phyloP scores from a whole-genome alignment of 2,113 vertebrate genomes.

The Bombycilla garrulus region DNA sequence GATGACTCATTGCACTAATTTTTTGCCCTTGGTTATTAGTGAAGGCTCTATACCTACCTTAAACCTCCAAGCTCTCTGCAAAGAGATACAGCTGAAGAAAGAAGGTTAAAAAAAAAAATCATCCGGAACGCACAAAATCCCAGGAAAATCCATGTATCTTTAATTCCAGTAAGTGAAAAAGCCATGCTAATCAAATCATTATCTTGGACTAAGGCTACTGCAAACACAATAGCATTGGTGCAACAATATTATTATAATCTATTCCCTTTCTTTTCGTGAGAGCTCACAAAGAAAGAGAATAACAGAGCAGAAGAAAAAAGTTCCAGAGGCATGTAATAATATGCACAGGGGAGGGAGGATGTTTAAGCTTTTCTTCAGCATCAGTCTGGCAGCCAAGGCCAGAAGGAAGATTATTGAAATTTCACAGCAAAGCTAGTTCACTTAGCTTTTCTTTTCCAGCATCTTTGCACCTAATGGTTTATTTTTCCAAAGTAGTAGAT shows the following conservation, averaged over 20 bases:
- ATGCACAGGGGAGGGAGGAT: slow-evolving; percentile 2
- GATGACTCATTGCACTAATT: neutral
- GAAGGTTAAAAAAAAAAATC: neutral
- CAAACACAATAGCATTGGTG: slow-evolving; percentile 45
- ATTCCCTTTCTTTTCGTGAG: slow-evolving; percentile 6
- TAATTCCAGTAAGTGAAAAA: slow-evolving; percentile 38
- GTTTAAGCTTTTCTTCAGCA: neutral
- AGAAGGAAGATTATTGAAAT: slow-evolving; percentile 12
- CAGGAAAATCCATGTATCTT: slow-evolving; percentile 4
- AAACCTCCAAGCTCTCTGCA: neutral
- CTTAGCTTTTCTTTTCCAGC: neutral
- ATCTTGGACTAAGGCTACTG: slow-evolving; percentile 36
- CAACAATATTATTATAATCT: slow-evolving; percentile 63
- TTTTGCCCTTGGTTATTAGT: neutral
- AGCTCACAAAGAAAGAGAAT: slow-evolving; percentile 37
- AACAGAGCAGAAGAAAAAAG: slow-evolving; percentile 34
- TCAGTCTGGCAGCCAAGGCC: slow-evolving; percentile 3
- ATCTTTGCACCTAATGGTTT: neutral
- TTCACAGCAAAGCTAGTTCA: neutral
- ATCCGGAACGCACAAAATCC: neutral
- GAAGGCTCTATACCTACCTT: neutral
- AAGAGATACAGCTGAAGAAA: neutral
- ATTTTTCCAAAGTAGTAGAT: neutral
- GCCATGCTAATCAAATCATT: slow-evolving; percentile 56
- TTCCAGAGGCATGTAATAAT: slow-evolving; percentile 35